Evolutionary conservation across 1,140 invertebrate species (phyloP), one percentile per base, ranked within the genome.

Genomic region (Diabrotica undecimpunctata): DNA sequence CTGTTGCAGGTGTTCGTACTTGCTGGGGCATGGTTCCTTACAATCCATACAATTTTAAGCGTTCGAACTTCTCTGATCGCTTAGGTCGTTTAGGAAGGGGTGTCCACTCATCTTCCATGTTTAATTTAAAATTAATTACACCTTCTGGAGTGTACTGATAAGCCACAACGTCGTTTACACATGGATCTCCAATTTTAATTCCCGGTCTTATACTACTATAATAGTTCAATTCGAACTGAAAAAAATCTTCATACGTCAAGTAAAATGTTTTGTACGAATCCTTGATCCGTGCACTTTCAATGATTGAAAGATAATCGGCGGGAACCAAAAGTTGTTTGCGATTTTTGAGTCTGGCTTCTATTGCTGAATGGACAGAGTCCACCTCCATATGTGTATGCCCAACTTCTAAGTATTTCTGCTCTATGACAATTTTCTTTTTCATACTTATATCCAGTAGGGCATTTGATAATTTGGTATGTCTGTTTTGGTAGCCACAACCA

Each of bases 381-480:
- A 81, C 79, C 58, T 78, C 75, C 75, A 77, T 78, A 52, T 76
- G 70, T 6, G 75, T 76, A 63, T 78, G 73, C 8, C 79, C 79
- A 13, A 67, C 69, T 68, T 77, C 75, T 12, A 81, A 64, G 68
- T 70, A 81, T 63, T 80, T 80, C 65, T 81, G 79, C n/a, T 59
- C 69, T 60, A 81, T 78, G 0, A 57, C 70, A 11, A 77, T 67
- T 9, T 75, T 69, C n/a, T 63, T 67, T 52, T 68, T 68, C 14
- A 54, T 56, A 10, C 75, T 70, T 41, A 77, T 68, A 38, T 66
- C 54, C 9, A 75, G 54, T n/a, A 80, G 64, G 5, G 76, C 75
- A 72, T 80, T 80, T 7, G 73, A 61, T 35, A 81, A 38, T 7
- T 69, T 69, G 9, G 56, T 53, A 64, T 79, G 79, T 14, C 77